Evolutionary conservation across 2,797 vertebrate species (phyloP).

Genomic region (Eulemur rubriventer): DNA sequence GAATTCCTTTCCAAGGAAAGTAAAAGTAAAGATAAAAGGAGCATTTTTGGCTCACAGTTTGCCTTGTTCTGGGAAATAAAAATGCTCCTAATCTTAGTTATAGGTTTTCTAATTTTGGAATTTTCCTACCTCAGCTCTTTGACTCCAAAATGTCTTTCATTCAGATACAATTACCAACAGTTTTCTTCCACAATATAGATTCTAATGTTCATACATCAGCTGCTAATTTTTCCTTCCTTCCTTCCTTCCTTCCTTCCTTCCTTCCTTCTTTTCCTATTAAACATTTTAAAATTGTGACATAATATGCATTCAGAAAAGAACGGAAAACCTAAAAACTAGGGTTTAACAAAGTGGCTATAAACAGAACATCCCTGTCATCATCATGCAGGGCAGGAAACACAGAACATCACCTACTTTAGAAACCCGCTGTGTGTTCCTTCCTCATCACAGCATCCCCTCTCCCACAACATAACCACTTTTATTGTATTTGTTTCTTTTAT

Average conservation of each 20-base stretch:
- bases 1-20: conserved; percentile 47
- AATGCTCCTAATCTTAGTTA: background rate
- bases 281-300: background rate
- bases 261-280: background rate
- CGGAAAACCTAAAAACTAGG: background rate
- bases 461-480: background rate
- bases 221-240: background rate
- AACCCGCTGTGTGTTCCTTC: background rate
- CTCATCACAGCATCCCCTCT: background rate
- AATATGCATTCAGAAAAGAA: background rate
- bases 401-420: background rate
- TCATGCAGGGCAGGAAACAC: background rate
- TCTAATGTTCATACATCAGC: background rate
- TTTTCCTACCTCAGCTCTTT: conserved; percentile 21
- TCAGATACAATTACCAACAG: background rate
- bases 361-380: background rate
- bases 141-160: background rate
- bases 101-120: conserved; percentile 14
- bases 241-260: too few relatives aligned
- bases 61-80: background rate
- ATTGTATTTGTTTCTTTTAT: background rate
- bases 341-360: background rate
- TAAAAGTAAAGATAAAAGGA: background rate
- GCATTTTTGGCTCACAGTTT: background rate
- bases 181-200: background rate